A percentile compares a stretch with the other conserved stretches of the same genome.
Evolutionary conservation across 1,140 invertebrate genomes (phyloP).

Genomic region (Solenopsis fugax): DNA sequence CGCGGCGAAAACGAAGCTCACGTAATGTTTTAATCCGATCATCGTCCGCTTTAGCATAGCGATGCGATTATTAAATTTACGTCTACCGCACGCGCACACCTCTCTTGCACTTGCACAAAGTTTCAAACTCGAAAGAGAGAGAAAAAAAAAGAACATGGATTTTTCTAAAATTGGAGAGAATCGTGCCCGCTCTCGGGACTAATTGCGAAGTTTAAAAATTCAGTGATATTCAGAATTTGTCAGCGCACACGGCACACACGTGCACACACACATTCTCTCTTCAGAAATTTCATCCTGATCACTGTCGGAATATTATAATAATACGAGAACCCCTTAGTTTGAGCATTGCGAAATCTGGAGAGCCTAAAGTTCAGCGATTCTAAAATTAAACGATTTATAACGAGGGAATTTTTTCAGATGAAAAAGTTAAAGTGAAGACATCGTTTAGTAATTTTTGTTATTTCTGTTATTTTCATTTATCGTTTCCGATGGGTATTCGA

Average conservation of each 20-base stretch:
- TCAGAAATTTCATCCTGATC: background rate
- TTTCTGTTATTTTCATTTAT: background rate
- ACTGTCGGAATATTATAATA: conserved; percentile 28
- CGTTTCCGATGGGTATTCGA: background rate
- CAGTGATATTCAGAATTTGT: conserved; percentile 15
- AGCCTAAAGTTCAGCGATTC: background rate
- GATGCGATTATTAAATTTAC: conserved; percentile 59
- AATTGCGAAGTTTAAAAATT: conserved; percentile 19
- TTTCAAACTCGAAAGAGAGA: conserved; percentile 7
- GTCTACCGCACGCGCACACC: conserved; percentile 14
- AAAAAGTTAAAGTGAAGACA: background rate
- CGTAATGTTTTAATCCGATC: conserved; percentile 61
- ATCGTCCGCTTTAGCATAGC: conserved; percentile 44
- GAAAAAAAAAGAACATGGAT: background rate
- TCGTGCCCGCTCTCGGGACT: background rate
- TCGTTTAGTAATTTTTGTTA: background rate
- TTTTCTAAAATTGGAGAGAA: conserved; percentile 42
- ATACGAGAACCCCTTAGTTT: background rate
- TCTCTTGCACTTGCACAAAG: background rate
- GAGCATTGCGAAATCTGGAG: background rate
- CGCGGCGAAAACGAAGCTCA: conserved; percentile 57
- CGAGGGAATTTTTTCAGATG: background rate
- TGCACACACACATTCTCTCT: background rate
- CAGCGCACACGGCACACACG: background rate
- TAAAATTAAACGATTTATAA: conserved; percentile 17